Conservation (phyloP, 2,797 vertebrate genomes). For the Monodelphis domestica region DNA sequence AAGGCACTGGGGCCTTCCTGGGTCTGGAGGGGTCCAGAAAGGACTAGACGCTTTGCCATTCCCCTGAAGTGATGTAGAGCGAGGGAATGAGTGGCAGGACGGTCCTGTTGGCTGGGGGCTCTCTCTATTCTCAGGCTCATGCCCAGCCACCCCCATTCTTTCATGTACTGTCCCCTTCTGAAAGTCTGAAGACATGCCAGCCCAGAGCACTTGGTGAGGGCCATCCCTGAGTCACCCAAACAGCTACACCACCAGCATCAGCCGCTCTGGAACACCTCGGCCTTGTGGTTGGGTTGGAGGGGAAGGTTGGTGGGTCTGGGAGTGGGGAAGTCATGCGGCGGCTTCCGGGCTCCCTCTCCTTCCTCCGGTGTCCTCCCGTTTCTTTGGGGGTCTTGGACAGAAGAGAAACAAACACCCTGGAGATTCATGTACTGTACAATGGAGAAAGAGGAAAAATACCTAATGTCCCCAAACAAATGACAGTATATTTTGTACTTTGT, state of each 20-base stretch:
- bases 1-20: too few species aligned
- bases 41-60: neutral
- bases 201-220: neutral
- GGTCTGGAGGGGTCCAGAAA: neutral
- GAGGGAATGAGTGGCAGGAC: neutral
- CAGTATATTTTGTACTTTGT: slow-evolving; percentile 89
- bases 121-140: neutral
- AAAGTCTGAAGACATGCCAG: neutral
- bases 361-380: neutral
- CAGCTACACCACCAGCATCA: neutral
- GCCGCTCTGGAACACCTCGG: neutral
- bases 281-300: neutral
- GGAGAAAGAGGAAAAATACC: slow-evolving; percentile 56
- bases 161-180: neutral
- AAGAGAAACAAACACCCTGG: slow-evolving; percentile 73
- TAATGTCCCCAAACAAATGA: slow-evolving; percentile 83
- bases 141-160: too few species aligned
- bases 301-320: neutral
- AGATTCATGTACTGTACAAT: slow-evolving; percentile 85
- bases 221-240: neutral
- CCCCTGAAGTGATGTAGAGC: neutral
- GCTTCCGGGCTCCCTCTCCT: neutral
- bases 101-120: neutral
- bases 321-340: neutral
- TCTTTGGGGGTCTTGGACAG: neutral